Evolutionary conservation across 2,888 invertebrate species (phyloP), one percentile per base, ranked within the genome.

Genomic region (Patella depressa): DNA sequence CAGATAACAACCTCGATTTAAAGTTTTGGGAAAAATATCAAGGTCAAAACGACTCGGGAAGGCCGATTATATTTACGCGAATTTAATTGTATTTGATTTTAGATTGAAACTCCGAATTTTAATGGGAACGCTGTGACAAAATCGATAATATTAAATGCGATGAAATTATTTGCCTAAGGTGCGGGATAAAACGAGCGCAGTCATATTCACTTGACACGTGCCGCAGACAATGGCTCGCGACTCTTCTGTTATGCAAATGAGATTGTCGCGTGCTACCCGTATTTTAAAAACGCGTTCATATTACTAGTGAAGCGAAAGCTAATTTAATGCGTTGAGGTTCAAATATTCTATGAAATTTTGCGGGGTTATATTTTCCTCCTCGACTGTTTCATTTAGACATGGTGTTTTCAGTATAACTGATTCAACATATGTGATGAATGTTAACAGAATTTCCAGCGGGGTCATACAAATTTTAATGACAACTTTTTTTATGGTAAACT

Each of bases 171-270:
- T 73, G 53, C 55, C 54, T 54, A 54, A 53, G 53, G 73, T 53
- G 45, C 15, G 73, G 73, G 53, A 73, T 34, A 24, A 55, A 72
- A 65, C 65, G 19, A 65, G 19, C 65, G 65, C 19, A 65, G 19
- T 29, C 76, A 65, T 72, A 59, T 72, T 72, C 34, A 55, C 34
- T 76, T 72, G 80, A 81, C 83, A 79, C 81, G 81, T 79, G 83
- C 82, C 80, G 76, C 71, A 76, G 81, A 81, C 77, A 73, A 69
- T 75, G 81, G 79, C 81, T 80, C 83, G 84, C 80, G 83, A 78
- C 78, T 79, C 75, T 77, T 81, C 80, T 80, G 78, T 80, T 83
- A 86, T 86, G 86, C 82, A 86, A 87, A 87, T 87, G 78, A 85
- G 83, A 71, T 71, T 34, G 84, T 82, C 86, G 84, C 79, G 85